A percentile compares a stretch with the other conserved stretches of the same genome.
phyloP scores from a whole-genome alignment of 2,888 invertebrate species.

The Phytoseiulus persimilis region DNA sequence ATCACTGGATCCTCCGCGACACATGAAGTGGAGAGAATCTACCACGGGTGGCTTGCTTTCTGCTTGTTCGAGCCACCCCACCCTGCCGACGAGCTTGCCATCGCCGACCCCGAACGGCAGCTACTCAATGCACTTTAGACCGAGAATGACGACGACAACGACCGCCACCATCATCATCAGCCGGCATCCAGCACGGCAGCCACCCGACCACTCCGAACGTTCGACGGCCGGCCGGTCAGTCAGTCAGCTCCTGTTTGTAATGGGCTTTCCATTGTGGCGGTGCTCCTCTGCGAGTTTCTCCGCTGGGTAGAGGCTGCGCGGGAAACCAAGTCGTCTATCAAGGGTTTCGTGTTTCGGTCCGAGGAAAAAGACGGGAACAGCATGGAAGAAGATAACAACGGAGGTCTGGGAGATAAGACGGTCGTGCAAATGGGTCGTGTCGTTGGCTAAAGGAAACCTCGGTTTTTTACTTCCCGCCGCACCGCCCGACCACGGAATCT shows the following conservation, averaged over 20 bases:
- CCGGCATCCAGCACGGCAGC: neutral
- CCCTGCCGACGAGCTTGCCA: neutral
- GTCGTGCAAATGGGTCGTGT: neutral
- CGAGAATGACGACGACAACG: neutral
- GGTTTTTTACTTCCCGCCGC: neutral
- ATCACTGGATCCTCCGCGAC: neutral
- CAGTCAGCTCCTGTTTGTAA: neutral
- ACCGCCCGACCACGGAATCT: neutral
- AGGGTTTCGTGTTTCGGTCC: neutral
- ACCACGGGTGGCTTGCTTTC: neutral
- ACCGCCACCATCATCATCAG: neutral
- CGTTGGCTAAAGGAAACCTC: neutral
- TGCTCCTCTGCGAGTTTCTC: neutral
- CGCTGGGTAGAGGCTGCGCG: neutral
- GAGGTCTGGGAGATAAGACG: neutral
- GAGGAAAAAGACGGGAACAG: neutral
- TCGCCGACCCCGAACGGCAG: neutral
- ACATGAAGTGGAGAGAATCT: neutral
- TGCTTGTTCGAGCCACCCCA: neutral
- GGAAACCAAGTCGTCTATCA: neutral
- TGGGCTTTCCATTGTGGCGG: neutral
- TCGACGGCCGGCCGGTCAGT: neutral
- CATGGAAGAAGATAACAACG: neutral
- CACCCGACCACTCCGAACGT: neutral
- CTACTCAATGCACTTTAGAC: neutral